Percentiles rank a stretch among this genome's conserved stretches.
These are phyloP conservation scores for Temnothorax nylanderi DNA, from an alignment of 1,140 invertebrate genomes.

Conservation along the genomic window DNA sequence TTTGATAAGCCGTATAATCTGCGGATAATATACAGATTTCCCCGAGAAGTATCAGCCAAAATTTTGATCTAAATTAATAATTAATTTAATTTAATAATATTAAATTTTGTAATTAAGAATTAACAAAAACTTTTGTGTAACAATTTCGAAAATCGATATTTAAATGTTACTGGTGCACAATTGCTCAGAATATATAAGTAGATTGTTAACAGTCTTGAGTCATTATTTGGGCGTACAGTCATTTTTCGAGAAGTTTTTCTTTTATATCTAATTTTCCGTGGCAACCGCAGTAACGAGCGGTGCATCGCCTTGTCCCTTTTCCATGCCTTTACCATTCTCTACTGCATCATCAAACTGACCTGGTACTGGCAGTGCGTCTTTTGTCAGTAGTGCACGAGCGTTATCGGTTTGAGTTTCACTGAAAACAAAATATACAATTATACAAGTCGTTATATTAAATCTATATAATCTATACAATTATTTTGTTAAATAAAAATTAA, in stretches of 20 bases:
- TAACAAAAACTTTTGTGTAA: not conserved
- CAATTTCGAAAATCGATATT: not conserved
- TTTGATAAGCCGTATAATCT: not conserved
- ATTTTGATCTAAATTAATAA: slow-evolving; percentile 4
- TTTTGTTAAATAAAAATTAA: not conserved
- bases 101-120: not conserved
- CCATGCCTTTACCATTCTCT: slow-evolving; percentile 74
- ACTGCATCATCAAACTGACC: slow-evolving; percentile 79
- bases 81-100: slow-evolving; percentile 2
- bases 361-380: slow-evolving; percentile 74
- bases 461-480: not conserved
- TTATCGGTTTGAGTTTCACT: slow-evolving; percentile 72
- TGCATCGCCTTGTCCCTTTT: slow-evolving; percentile 80
- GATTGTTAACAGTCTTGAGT: slow-evolving; percentile 82
- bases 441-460: not conserved
- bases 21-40: not conserved
- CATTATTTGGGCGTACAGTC: slow-evolving; percentile 77
- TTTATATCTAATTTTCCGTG: slow-evolving; percentile 71
- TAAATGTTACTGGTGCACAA: slow-evolving; percentile 70
- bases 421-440: not conserved
- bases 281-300: slow-evolving; percentile 67
- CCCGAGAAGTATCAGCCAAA: not conserved
- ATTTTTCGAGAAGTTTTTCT: slow-evolving; percentile 58
- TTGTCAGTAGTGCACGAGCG: slow-evolving; percentile 46
- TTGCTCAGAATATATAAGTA: slow-evolving; percentile 76